Conservation (phyloP, 2,888 invertebrate genomes). For the Glyphotaelius pellucidus region DNA sequence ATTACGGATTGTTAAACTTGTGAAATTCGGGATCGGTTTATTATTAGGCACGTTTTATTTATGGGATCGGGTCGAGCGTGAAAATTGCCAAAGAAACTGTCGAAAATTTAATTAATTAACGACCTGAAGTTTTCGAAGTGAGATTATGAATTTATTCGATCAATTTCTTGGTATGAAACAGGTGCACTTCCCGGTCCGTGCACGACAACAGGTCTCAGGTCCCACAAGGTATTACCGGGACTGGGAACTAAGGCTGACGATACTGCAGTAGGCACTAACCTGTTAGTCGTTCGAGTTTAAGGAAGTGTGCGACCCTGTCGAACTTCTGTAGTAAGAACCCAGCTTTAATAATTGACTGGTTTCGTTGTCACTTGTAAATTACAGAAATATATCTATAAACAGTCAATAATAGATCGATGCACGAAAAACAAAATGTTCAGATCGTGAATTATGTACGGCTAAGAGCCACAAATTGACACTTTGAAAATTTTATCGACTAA, state of each 20-base stretch:
- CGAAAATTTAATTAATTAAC: conserved; percentile 26
- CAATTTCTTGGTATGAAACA: conserved; percentile 31
- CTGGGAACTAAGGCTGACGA: neutral
- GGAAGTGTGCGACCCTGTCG: conserved; percentile 4
- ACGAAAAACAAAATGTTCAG: neutral
- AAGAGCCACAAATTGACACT: too few relatives aligned
- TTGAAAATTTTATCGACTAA: too few relatives aligned
- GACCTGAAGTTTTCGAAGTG: conserved; percentile 9
- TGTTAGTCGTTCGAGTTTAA: conserved; percentile 5
- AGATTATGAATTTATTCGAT: conserved; percentile 40
- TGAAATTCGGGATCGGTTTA: neutral
- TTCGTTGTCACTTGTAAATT: neutral
- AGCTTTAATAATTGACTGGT: neutral
- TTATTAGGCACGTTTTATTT: conserved; percentile 7
- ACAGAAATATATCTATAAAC: neutral
- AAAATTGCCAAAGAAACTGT: conserved; percentile 33
- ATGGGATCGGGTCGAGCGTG: neutral
- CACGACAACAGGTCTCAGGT: neutral
- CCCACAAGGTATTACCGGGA: neutral
- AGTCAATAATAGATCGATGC: neutral
- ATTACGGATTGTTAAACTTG: neutral
- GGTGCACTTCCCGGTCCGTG: neutral
- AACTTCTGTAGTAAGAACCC: neutral
- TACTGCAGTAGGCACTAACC: conserved; percentile 11
- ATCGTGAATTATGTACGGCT: too few relatives aligned